A percentile compares a stretch with the other conserved stretches of the same genome.
Conservation (phyloP, 2,797 vertebrate genomes). For the Muscicapa striata region DNA sequence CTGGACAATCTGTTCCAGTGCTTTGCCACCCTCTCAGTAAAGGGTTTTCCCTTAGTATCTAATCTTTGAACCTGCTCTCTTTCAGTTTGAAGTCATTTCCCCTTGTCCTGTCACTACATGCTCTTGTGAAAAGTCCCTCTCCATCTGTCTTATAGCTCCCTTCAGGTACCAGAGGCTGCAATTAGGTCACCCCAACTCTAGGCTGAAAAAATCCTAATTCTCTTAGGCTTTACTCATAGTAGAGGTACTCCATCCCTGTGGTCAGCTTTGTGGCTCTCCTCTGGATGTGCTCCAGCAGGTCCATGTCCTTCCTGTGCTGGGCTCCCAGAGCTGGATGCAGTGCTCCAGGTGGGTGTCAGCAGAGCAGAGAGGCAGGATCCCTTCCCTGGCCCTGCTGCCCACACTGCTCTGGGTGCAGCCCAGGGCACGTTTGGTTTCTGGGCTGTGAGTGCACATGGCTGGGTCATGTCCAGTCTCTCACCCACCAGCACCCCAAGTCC, state of each 20-base stretch:
- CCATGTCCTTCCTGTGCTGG: neutral
- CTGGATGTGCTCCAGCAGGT: fast-evolving
- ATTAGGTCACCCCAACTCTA: neutral
- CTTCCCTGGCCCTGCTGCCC: fast-evolving
- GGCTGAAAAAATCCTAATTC: neutral
- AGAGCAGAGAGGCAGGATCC: neutral
- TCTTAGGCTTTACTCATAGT: neutral
- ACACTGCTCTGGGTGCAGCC: fast-evolving
- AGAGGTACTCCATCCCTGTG: neutral
- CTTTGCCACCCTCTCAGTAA: neutral
- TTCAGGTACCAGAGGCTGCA: neutral
- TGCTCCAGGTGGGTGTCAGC: no score
- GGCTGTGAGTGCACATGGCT: fast-evolving
- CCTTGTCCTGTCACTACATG: neutral
- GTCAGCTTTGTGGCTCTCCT: fast-evolving
- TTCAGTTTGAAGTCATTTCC: neutral
- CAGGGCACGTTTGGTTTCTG: fast-evolving
- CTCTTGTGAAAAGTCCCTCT: neutral
- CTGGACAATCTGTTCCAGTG: neutral
- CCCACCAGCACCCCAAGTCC: neutral
- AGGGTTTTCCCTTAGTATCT: neutral
- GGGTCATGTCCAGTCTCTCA: neutral
- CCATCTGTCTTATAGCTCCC: neutral
- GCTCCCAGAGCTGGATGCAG: neutral
- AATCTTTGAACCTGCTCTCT: neutral